Evolutionary conservation across 2,113 vertebrate species (phyloP).

Genomic region (Seriola rivoliana): DNA sequence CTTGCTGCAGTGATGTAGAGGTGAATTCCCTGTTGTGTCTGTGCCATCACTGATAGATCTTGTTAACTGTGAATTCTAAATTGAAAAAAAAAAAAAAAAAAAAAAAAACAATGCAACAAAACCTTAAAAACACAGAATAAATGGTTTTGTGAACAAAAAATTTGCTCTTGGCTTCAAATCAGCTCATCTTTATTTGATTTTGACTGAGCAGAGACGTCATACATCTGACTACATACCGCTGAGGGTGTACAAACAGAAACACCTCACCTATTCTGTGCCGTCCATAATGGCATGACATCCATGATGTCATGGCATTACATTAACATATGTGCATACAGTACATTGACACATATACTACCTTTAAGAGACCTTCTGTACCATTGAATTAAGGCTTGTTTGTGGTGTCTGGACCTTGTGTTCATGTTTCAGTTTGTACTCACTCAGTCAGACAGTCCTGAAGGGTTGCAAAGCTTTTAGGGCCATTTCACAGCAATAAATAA

Average conservation of each 20-base stretch:
- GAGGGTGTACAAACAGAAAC: background rate
- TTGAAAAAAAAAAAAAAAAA: background rate
- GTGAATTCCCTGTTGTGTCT: background rate
- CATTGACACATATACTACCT: background rate
- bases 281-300: background rate
- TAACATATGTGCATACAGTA: no score
- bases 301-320: background rate
- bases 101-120: background rate
- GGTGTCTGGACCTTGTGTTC: conserved; percentile 1
- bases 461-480: conserved; percentile 8
- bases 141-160: background rate
- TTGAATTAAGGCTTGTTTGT: background rate
- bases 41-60: background rate
- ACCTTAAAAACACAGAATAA: background rate
- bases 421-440: conserved; percentile 3
- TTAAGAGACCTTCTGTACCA: background rate
- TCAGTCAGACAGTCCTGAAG: conserved; percentile 1
- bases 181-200: background rate
- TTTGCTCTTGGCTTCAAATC: background rate
- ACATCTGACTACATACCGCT: background rate
- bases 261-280: background rate
- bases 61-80: no score
- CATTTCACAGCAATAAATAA: conserved; percentile 39
- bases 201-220: background rate
- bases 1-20: background rate